phyloP scores from a whole-genome alignment of 2,888 invertebrate species.

The Fissipunctia ypsillon region DNA sequence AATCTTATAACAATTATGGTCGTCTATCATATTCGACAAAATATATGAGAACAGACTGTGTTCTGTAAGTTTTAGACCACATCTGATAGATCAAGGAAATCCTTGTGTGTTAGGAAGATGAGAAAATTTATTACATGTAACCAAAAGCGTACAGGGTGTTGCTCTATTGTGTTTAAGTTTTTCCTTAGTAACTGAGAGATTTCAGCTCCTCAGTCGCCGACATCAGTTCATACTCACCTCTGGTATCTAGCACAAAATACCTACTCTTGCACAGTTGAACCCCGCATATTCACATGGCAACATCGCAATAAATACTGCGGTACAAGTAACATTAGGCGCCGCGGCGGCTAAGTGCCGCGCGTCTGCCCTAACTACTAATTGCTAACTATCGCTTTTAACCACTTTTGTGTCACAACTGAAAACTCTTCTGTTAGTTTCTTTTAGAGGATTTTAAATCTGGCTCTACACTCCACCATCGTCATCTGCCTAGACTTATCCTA shows the following conservation, averaged over 20 bases:
- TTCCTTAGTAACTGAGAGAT: not conserved
- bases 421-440: conserved; percentile 22
- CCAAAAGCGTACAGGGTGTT: too few relatives aligned
- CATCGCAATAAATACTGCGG: conserved; percentile 59
- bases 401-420: conserved; percentile 13
- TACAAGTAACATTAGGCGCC: conserved; percentile 63
- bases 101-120: not conserved
- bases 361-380: conserved; percentile 59
- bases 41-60: not conserved
- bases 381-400: conserved; percentile 51
- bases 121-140: too few relatives aligned
- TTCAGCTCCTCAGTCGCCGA: not conserved
- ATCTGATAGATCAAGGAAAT: not conserved
- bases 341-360: conserved; percentile 68
- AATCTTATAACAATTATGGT: not conserved
- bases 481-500: too few relatives aligned
- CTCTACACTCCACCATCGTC: too few relatives aligned
- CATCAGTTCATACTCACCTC: not conserved
- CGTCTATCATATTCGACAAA: not conserved
- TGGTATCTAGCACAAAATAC: not conserved
- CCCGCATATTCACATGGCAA: conserved; percentile 17
- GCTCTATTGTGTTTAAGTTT: not conserved
- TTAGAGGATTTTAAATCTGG: too few relatives aligned
- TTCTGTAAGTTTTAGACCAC: not conserved
- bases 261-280: conserved; percentile 1